phyloP scores from a whole-genome alignment of 2,888 invertebrate species.

The Hyposoter dolosus region DNA sequence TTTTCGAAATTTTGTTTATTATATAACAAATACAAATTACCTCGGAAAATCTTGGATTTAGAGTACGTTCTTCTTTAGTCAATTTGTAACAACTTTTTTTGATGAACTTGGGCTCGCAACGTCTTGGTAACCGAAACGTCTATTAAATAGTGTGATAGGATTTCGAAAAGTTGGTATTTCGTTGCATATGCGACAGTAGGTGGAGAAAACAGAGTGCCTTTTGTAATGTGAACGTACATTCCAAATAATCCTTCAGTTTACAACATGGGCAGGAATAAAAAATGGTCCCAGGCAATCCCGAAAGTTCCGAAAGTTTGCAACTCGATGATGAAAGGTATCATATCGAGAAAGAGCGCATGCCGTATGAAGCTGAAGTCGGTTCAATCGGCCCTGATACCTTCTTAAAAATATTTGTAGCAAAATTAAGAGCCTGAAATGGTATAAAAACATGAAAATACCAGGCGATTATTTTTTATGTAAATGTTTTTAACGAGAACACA shows the following conservation, averaged over 20 bases:
- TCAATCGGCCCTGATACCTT: not conserved
- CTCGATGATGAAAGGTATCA: not conserved
- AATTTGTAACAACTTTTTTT: no score
- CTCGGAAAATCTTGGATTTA: no score
- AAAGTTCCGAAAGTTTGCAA: not conserved
- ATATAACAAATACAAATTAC: no score
- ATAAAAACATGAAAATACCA: conserved; percentile 13
- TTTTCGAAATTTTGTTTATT: no score
- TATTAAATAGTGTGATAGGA: not conserved
- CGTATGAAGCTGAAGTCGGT: not conserved
- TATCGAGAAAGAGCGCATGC: not conserved
- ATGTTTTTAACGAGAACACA: not conserved
- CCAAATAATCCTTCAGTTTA: not conserved
- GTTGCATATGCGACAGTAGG: not conserved
- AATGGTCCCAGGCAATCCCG: not conserved
- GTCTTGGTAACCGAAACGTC: not conserved
- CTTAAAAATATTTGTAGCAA: not conserved
- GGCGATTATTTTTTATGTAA: conserved; percentile 12
- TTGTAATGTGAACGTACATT: not conserved
- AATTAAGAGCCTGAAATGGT: not conserved
- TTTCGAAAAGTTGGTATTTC: not conserved
- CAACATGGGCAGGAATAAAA: not conserved
- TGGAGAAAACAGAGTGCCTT: not conserved
- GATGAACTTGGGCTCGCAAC: no score
- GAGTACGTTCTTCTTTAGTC: no score